Evolutionary conservation across 1,140 invertebrate species (phyloP).

Genomic region (Drosophila arawakana): DNA sequence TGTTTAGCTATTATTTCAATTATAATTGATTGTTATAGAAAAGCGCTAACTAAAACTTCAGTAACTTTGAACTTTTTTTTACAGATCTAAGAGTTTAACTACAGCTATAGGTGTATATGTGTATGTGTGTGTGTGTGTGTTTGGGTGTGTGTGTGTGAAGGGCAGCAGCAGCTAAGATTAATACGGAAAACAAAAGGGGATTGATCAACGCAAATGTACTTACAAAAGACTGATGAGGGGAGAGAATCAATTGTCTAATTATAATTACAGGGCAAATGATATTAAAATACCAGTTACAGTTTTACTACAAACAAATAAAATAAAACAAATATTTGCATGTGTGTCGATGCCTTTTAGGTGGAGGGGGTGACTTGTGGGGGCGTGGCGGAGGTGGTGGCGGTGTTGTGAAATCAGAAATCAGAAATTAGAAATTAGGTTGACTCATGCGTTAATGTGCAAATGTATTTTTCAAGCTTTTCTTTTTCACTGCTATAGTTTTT

Average conservation of each 20-base stretch:
- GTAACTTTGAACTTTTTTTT: conserved; percentile 65
- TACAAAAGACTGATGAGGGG: conserved; percentile 34
- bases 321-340: conserved; percentile 54
- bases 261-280: conserved; percentile 67
- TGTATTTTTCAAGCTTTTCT: conserved; percentile 84
- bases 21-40: conserved; percentile 35
- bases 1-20: conserved; percentile 24
- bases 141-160: conserved; percentile 32
- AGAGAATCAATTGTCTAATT: conserved; percentile 37
- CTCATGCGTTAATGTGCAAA: conserved; percentile 84
- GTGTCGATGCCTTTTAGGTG: conserved; percentile 26
- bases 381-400: conserved; percentile 15
- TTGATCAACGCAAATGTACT: conserved; percentile 51
- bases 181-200: conserved; percentile 10
- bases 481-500: conserved; percentile 35
- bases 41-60: conserved; percentile 77
- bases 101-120: conserved; percentile 53
- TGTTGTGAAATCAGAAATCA: conserved; percentile 39
- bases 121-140: conserved; percentile 36
- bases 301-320: conserved; percentile 63
- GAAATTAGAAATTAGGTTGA: conserved; percentile 72
- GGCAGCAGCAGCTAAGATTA: conserved; percentile 69
- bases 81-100: conserved; percentile 69
- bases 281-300: conserved; percentile 24
- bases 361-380: conserved; percentile 8